Base-by-base conservation (phyloP, 2,888 invertebrate species). In the Sympetrum striolatum region DNA sequence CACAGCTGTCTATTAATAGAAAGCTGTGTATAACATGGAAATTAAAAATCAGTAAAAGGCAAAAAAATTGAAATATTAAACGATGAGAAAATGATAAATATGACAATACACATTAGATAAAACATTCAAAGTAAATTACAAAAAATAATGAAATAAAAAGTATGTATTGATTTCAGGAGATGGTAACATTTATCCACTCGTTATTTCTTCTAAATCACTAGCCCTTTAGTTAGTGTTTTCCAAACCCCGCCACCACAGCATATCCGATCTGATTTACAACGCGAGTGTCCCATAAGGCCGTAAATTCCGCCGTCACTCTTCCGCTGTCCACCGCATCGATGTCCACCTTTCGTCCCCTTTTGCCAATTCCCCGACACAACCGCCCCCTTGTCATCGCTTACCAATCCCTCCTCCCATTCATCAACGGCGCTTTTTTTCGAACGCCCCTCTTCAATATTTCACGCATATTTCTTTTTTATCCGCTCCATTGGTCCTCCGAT, bases 381-480 rank as follows among this genome's bases (percentile, higher is more conserved):
- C 48, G 82, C 58, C 82, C 64, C 44, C 86, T 58, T 86, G 86
- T 86, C 86, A 86, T 86, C 60, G 86, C 58, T 86, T 86, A 60
- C 86, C 86, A 60, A 86, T 86, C 86, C 86, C 82, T 82, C 82
- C 53, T 82, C 58, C 86, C 86, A 86, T 86, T 86, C 86, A 86
- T 86, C 86, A 60, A 35, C 15, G 58, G 10, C 44, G 10, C 22
- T 10, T 86, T 60, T 86, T 86, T 86, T 82, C 82, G 31, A 82
- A 35, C 35, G 53, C 35, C 86, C 60, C 86, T 86, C 60, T 60
- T 86, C 86, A 60, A 86, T 86, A 86, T 86, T 86, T 86, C 58
- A 86, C 86, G 86, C 86, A 86, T 60, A 58, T 44, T 6, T 82
- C 58, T 82, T 35, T 12, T 53, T 82, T 53, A 37, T 60, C 37